Evolutionary conservation across 2,113 vertebrate genomes (phyloP), one percentile per base, ranked within the genome.

Genomic region (Hippopotamus amphibius): DNA sequence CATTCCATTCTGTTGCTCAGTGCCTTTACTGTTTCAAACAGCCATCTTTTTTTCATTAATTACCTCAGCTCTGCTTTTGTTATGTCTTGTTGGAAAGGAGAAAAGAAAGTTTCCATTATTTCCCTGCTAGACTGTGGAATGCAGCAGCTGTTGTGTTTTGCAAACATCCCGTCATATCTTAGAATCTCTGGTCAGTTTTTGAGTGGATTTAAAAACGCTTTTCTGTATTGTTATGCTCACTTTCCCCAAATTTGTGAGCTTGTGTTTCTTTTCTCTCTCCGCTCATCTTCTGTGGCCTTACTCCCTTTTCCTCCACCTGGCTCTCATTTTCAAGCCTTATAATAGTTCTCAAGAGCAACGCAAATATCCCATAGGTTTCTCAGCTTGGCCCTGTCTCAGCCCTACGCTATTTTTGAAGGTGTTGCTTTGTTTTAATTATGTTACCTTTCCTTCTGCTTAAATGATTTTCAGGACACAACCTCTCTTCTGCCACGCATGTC

Each of bases 1-100:
- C 82, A 97, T 98, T 97, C 96, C 50, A 5, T 93, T 96, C 97
- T 97, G 83, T 89, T 98, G 81, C 92, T 98, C 97, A 93, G 96
- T 59, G 88, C 97, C 96, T 95, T 93, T 69, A 86, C 11, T 96
- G 85, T 96, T 98, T 96, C 93, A 97, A 98, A 96, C 21, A 93
- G 88, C 63, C 96, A 97, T 98, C 19, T 98, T 98, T 98, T 98
- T 98, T 97, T 96, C 94, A 98, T 99, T 98, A 98, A 98, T 98
- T 97, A 97, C 97, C 97, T 97, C 97, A 96, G 95, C 92, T 97
- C 97, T 97, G 94, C 96, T 97, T 98, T 98, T 98, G 98, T 98
- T 99, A 95, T 98, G 93, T 98, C 95, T 95, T 96, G 87, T 95
- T 98, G 92, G 98, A 98, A 98, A 97, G 97, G 93, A 98, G 96